These are phyloP conservation scores for Neoascia interrupta DNA, from an alignment of 2,888 invertebrate species.

Conservation along the genomic window DNA sequence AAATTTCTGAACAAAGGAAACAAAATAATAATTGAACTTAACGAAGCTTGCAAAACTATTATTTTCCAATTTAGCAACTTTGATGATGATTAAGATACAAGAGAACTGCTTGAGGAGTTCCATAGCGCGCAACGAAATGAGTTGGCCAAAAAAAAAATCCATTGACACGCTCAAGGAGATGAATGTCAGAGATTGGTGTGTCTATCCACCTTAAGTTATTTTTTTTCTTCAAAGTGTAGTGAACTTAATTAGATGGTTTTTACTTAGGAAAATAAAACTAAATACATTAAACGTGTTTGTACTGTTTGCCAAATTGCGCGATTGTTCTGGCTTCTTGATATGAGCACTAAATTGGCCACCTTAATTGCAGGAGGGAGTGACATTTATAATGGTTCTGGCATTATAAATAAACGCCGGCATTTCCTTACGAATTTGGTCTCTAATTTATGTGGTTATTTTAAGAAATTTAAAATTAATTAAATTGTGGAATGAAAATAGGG, in stretches of 20 bases:
- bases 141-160: too few relatives aligned
- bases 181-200: conserved; percentile 1
- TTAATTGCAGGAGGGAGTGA: conserved; percentile 10
- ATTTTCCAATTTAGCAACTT: conserved; percentile 44
- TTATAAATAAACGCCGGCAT: too few relatives aligned
- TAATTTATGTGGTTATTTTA: conserved; percentile 23
- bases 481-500: conserved; percentile 21
- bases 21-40: conserved; percentile 25
- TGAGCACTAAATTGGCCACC: neutral
- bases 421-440: too few relatives aligned
- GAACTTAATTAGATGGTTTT: conserved; percentile 13
- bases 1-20: too few relatives aligned
- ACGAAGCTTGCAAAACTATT: conserved; percentile 48
- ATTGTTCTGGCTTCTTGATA: neutral
- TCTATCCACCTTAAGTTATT: neutral
- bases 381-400: neutral
- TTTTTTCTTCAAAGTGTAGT: neutral
- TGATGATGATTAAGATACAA: conserved; percentile 36
- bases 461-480: conserved; percentile 9
- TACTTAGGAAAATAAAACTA: neutral
- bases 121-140: too few relatives aligned
- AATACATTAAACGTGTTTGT: too few relatives aligned
- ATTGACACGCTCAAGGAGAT: too few relatives aligned
- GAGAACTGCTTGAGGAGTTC: too few relatives aligned
- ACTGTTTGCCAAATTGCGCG: conserved; percentile 25